A percentile compares a stretch with the other conserved stretches of the same genome.
phyloP scores from a whole-genome alignment of 2,888 invertebrate genomes.

The Oscheius sp. region DNA sequence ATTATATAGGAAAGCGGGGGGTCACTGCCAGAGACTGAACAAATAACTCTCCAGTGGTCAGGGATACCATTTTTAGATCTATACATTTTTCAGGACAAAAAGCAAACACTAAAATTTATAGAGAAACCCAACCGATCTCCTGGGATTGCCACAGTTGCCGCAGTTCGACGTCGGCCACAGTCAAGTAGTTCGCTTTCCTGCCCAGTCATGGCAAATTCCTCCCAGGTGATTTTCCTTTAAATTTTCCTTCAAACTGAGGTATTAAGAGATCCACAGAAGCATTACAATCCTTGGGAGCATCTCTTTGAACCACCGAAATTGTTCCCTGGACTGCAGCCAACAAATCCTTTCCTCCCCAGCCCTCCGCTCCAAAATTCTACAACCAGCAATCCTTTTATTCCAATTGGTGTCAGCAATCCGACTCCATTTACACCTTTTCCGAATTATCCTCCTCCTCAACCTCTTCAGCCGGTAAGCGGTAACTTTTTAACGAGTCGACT shows the following conservation, averaged over 20 bases:
- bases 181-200: conserved; percentile 61
- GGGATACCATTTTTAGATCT: too few species aligned
- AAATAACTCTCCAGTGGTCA: too few species aligned
- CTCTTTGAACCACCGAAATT: conserved; percentile 29
- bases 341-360: neutral
- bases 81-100: too few species aligned
- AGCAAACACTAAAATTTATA: neutral
- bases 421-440: neutral
- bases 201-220: conserved; percentile 67
- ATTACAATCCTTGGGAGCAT: conserved; percentile 15
- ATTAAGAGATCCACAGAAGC: conserved; percentile 3
- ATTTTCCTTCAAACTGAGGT: neutral
- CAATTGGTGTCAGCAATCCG: conserved; percentile 37
- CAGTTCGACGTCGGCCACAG: conserved; percentile 12
- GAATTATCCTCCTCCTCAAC: neutral
- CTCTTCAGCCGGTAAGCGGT: conserved; percentile 18
- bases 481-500: neutral
- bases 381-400: conserved; percentile 34
- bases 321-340: conserved; percentile 15
- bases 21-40: too few species aligned
- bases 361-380: neutral
- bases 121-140: neutral
- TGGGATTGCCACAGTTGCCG: neutral
- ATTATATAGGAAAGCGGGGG: too few species aligned
- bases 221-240: conserved; percentile 35